These are phyloP conservation scores for Ptilorrhoa leucosticta DNA, from an alignment of 2,113 vertebrate species.

Conservation along the genomic window DNA sequence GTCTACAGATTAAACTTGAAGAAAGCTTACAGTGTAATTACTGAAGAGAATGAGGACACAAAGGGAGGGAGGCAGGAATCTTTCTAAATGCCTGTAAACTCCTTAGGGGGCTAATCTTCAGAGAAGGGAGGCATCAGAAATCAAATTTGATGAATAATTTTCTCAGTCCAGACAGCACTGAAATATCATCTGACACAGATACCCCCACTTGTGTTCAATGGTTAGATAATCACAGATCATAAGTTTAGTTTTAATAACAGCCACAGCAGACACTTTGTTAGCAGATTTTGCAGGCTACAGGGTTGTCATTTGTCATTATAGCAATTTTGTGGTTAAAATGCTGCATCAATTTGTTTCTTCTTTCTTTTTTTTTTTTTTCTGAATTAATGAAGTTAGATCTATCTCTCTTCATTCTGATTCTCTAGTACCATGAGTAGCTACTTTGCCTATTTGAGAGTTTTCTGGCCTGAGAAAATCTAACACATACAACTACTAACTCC, in stretches of 20 bases:
- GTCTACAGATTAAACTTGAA: neutral
- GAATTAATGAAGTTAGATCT: slow-evolving; percentile 45
- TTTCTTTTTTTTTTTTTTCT: neutral
- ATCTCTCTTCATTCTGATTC: slow-evolving; percentile 28
- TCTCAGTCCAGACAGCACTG: neutral
- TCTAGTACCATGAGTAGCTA: slow-evolving; percentile 28
- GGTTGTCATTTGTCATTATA: slow-evolving; percentile 62
- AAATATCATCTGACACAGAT: slow-evolving; percentile 40
- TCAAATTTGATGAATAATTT: slow-evolving; percentile 58
- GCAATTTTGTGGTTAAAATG: slow-evolving; percentile 68
- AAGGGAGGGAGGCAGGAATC: neutral
- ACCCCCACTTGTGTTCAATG: slow-evolving; percentile 55
- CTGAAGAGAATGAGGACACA: neutral
- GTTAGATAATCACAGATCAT: slow-evolving; percentile 63
- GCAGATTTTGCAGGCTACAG: slow-evolving; percentile 49
- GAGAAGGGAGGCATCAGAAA: slow-evolving; percentile 50
- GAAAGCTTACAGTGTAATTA: neutral
- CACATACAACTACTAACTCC: neutral
- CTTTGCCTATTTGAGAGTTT: neutral
- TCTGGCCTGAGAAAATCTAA: neutral
- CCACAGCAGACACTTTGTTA: slow-evolving; percentile 62
- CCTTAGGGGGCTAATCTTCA: slow-evolving; percentile 23
- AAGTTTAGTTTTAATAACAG: slow-evolving; percentile 69
- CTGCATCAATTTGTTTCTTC: slow-evolving; percentile 42
- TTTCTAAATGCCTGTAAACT: neutral